Conservation (phyloP, 2,797 vertebrate genomes). For the Anableps anableps region DNA sequence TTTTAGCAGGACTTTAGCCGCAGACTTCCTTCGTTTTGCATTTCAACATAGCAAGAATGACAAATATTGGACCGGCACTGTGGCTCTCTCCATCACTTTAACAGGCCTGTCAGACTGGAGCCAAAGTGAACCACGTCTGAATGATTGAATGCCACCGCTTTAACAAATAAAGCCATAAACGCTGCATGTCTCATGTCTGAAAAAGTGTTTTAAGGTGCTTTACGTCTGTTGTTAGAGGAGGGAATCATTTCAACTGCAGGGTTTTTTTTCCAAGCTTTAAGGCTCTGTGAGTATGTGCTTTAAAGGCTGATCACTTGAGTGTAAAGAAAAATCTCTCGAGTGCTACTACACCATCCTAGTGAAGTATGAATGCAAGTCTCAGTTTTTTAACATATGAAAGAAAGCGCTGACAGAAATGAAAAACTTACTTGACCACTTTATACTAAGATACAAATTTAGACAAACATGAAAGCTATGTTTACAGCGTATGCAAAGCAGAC, state of each 20-base stretch:
- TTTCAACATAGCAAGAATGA: background rate
- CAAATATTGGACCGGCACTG: background rate
- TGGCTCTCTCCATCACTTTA: background rate
- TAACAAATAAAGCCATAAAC: constrained; percentile 4
- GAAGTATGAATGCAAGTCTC: constrained; percentile 20
- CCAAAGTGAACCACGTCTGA: constrained; percentile 1
- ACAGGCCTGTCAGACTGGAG: constrained; percentile 6
- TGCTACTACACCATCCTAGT: constrained; percentile 16
- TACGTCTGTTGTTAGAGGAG: constrained; percentile 19
- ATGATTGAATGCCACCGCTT: background rate
- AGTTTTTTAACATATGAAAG: constrained; percentile 26
- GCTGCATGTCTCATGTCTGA: background rate
- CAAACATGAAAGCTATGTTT: constrained; percentile 4
- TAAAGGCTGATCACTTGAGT: background rate
- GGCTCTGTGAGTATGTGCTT: background rate
- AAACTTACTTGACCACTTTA: background rate
- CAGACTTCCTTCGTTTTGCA: background rate
- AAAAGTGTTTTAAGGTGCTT: constrained; percentile 9
- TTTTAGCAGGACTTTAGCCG: background rate
- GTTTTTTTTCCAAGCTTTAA: background rate
- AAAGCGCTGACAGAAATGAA: background rate
- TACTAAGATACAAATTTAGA: background rate
- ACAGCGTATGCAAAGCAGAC: background rate
- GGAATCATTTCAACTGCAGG: constrained; percentile 27
- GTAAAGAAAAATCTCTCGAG: constrained; percentile 38